Conservation (phyloP, 2,888 invertebrate species). For the Cataglyphis albicans region DNA sequence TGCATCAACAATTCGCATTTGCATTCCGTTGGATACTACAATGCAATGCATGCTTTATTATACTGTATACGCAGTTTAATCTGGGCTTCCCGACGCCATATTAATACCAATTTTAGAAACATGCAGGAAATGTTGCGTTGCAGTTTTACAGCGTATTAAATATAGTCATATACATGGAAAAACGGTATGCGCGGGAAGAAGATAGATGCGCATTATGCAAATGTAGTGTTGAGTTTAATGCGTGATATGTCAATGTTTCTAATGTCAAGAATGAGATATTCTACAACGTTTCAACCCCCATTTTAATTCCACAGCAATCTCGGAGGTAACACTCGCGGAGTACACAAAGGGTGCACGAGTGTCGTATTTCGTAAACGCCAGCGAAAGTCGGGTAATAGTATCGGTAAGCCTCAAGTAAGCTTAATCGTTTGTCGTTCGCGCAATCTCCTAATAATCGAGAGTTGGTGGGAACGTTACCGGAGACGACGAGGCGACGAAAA, state of each 20-base stretch:
- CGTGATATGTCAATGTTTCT: not conserved
- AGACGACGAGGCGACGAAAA: not conserved
- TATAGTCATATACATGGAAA: not conserved
- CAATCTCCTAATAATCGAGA: not conserved
- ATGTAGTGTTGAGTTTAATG: not conserved
- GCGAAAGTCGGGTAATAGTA: not conserved
- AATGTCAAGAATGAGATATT: not conserved
- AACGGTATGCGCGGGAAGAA: not conserved
- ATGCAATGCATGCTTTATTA: conserved; percentile 1
- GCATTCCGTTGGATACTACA: conserved; percentile 5
- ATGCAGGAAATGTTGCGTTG: not conserved
- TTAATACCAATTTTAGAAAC: conserved; percentile 2
- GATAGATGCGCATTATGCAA: not conserved
- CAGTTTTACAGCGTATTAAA: not conserved
- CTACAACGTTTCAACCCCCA: not conserved
- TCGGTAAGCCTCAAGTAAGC: not conserved
- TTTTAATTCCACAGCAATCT: not conserved
- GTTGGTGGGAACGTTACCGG: not conserved
- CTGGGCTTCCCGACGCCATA: not conserved
- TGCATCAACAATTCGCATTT: conserved; percentile 8
- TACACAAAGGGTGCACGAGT: not conserved
- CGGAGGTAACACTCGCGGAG: not conserved
- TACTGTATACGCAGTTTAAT: conserved; percentile 5
- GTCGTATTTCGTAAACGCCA: not conserved
- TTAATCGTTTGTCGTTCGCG: not conserved